Base-by-base conservation (phyloP, 37 sponge, comb jelly and placozoan genomes). In the Beroe forskalii region DNA sequence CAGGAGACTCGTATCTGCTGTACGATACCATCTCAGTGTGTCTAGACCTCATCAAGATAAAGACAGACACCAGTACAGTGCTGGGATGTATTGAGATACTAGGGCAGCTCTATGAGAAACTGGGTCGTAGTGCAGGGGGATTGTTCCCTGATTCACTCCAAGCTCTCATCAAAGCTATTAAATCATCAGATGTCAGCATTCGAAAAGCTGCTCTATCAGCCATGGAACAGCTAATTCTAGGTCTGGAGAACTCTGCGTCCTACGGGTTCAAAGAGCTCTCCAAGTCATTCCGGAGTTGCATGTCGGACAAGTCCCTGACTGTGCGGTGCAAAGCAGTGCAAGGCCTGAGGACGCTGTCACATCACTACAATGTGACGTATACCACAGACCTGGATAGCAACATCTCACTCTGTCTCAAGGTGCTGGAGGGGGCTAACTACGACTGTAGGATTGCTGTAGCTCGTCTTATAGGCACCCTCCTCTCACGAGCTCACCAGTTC, bases 241-340 rank as follows among this genome's bases (percentile, higher is more conserved):
- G 95, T 0, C 92, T 99, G 43, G 96, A 96, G 22, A 66, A 91
- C 1, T 94, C 96, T 17, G 94, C 95, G 9, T 42, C 94, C 48
- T 94, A 96, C 40, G 92, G 91, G 17, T 95, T 96, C 91, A 96
- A 95, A 62, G 99, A 99, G 40, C 91, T 99, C 60, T 93, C 93
- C 67, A 96, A 95, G 92, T 62, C 92, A 39, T 55, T 95, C 19
- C 76, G 91, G 48, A 92, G 62, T 60, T 83, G 91, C 43, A 89
- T 96, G 67, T 66, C 89, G 3, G 99, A 99, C 64, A 93, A 93
- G 62, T 89, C 93, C 0, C 12, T 93, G 66, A 41, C 61, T 40
- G 97, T 95, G 60, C 62, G 95, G 30, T 92, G 93, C 67, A 91
- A 94, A 24, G 95, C 96, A 40, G 95, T 91, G 25, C 83, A 97